Evolutionary conservation across 2,113 vertebrate genomes (phyloP), one percentile per base, ranked within the genome.

Genomic region (Pitta sordida): DNA sequence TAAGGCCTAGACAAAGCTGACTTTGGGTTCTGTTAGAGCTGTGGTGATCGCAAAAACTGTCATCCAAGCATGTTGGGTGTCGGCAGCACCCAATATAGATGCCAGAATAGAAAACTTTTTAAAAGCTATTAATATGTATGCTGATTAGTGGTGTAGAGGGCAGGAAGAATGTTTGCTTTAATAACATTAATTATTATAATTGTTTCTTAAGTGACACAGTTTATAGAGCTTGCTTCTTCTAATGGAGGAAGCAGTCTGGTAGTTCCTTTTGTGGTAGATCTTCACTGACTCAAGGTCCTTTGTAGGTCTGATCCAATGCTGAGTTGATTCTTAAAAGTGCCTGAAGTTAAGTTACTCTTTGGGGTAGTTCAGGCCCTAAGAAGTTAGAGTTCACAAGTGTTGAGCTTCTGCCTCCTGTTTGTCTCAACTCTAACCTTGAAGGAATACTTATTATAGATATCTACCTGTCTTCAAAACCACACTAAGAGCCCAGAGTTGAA

Each of bases 331-430:
- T 55, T 34, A 30, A 59, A 16, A 16, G 10, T 65, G 16, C 60
- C 80, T 49, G 24, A 68, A 81, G 30, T 71, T 91, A 60, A 78
- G 29, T 68, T 92, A 62, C 13, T 69, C 13, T 41, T 9, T 86
- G 63, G 43, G 8, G 30, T 68, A 67, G 65, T 76, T 94, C 55
- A 88, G 55, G 11, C 17, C 36, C 17, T 63, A 60, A 63, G 69
- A 77, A 49, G 15, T 73, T 91, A 11, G 0, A 1, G 9, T 88
- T 91, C 2, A 1, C 34, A 55, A 36, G 21, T 4, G 2, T n/a
- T 76, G 48, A 60, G 91, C 30, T 63, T 94, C 30, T 81, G 60
- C 39, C 29, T 79, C 32, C 55, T 65, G 24, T 88, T 91, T 69
- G 32, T 80, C 49, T 86, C 60, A 67, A 5, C 23, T 53, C 29